These are phyloP conservation scores for Narcine bancroftii DNA, from an alignment of 2,113 vertebrate genomes.

Conservation along the genomic window DNA sequence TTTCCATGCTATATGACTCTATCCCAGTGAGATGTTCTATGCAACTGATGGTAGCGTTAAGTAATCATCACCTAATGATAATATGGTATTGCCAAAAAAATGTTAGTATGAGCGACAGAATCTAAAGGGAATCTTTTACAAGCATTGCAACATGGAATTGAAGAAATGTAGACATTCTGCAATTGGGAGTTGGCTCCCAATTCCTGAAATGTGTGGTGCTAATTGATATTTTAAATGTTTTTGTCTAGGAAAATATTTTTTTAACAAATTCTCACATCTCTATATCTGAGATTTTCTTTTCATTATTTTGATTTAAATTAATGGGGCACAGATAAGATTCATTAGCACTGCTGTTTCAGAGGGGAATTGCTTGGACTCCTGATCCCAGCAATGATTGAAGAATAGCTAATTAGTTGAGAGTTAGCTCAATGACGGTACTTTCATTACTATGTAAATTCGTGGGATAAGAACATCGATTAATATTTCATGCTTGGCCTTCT, in stretches of 20 bases:
- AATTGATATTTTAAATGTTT: constrained; percentile 66
- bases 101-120: neutral
- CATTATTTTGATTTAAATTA: constrained; percentile 62
- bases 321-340: constrained; percentile 71
- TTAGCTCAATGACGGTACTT: constrained; percentile 49
- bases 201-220: constrained; percentile 44
- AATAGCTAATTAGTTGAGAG: constrained; percentile 52
- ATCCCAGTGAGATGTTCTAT: neutral
- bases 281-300: constrained; percentile 55
- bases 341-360: constrained; percentile 62
- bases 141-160: neutral
- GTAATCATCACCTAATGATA: neutral
- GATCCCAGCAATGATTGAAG: constrained; percentile 48
- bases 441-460: constrained; percentile 58
- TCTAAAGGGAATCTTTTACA: neutral
- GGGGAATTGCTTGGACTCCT: constrained; percentile 55
- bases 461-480: constrained; percentile 50
- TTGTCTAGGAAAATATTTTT: constrained; percentile 72
- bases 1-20: too few relatives aligned
- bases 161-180: constrained; percentile 35
- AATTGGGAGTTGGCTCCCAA: constrained; percentile 40
- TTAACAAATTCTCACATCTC: constrained; percentile 57
- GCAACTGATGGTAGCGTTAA: neutral
- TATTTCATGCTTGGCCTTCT: constrained; percentile 50
- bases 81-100: too few relatives aligned